phyloP scores from a whole-genome alignment of 2,797 vertebrate species.

The Mus spretus region DNA sequence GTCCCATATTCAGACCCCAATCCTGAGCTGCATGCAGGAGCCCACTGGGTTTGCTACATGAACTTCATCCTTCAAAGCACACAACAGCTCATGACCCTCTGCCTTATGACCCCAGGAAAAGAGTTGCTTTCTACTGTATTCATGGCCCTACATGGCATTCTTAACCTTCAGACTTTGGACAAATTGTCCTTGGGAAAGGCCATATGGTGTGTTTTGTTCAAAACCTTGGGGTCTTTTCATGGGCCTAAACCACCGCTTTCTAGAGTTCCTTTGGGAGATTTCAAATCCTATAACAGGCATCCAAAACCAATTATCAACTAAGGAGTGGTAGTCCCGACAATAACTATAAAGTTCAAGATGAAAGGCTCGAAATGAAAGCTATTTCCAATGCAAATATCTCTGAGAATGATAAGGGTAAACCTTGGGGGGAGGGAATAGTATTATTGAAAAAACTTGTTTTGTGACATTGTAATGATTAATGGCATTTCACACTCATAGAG shows the following conservation, averaged over 20 bases:
- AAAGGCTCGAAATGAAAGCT: slow-evolving; percentile 80
- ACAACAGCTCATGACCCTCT: neutral
- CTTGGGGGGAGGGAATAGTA: slow-evolving; percentile 79
- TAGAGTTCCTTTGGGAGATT: slow-evolving; percentile 70
- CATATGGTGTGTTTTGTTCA: slow-evolving; percentile 67
- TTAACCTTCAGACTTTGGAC: slow-evolving; percentile 3
- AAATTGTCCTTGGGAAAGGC: slow-evolving; percentile 51
- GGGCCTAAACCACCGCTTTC: slow-evolving; percentile 55
- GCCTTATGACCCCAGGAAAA: neutral
- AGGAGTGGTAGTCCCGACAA: slow-evolving; percentile 73
- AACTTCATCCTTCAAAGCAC: neutral
- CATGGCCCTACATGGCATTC: slow-evolving; percentile 14
- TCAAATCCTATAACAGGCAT: slow-evolving; percentile 68
- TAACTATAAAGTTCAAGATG: slow-evolving; percentile 83
- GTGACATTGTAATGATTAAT: slow-evolving; percentile 84
- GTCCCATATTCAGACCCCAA: neutral
- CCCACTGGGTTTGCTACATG: neutral
- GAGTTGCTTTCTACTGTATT: neutral
- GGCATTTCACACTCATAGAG: slow-evolving; percentile 84
- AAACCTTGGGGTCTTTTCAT: slow-evolving; percentile 73
- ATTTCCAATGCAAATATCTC: slow-evolving; percentile 84
- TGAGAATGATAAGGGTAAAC: slow-evolving; percentile 85
- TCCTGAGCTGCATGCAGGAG: neutral
- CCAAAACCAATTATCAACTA: slow-evolving; percentile 83
- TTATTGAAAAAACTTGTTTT: slow-evolving; percentile 74